A percentile compares a stretch with the other conserved stretches of the same genome.
Evolutionary conservation across 2,888 invertebrate genomes (phyloP).

Genomic region (Tetragonula carbonaria): DNA sequence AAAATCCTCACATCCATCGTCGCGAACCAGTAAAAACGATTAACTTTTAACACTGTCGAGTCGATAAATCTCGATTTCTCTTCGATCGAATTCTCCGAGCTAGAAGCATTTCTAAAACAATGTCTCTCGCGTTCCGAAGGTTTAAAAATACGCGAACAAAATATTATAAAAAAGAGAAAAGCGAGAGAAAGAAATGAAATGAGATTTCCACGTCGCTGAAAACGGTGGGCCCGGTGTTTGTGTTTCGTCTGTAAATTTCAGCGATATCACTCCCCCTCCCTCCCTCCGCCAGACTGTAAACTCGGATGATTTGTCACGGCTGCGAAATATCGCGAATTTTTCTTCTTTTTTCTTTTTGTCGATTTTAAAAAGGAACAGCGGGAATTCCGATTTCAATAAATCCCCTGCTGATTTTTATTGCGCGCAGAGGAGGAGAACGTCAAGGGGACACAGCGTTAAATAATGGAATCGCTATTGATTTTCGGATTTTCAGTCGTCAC

Average conservation of each 20-base stretch:
- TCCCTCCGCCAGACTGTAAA: neutral
- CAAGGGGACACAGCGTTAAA: neutral
- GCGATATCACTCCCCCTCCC: neutral
- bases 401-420: neutral
- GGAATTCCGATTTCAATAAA: slow-evolving; percentile 7
- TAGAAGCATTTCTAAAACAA: no score
- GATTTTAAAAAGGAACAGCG: slow-evolving; percentile 13
- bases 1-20: no score
- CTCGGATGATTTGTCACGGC: slow-evolving; percentile 27
- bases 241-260: slow-evolving; percentile 17
- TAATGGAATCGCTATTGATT: neutral
- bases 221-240: slow-evolving; percentile 13
- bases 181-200: neutral
- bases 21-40: no score
- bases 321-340: slow-evolving; percentile 5
- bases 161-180: neutral
- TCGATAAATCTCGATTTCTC: no score
- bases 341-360: neutral
- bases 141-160: no score
- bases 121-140: no score
- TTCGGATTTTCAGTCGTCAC: neutral
- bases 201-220: neutral
- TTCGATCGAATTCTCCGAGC: no score
- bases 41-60: no score
- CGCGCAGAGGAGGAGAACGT: neutral